These are phyloP conservation scores for Brachypterus glaber DNA, from an alignment of 2,888 invertebrate genomes.

Conservation along the genomic window DNA sequence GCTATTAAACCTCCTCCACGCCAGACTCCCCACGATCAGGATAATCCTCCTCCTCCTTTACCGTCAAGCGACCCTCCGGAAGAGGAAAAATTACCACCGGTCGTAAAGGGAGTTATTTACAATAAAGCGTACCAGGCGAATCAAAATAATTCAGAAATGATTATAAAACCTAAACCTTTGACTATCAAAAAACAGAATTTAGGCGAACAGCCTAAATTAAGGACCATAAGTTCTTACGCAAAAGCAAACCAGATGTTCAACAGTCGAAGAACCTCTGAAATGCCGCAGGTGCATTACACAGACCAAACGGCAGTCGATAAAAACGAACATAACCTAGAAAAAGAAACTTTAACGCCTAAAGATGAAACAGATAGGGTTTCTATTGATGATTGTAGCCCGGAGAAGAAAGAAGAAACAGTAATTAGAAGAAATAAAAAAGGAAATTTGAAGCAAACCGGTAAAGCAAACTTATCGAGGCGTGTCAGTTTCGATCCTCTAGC, in stretches of 20 bases:
- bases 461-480: conserved; percentile 62
- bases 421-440: conserved; percentile 69
- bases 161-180: conserved; percentile 73
- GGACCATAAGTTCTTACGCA: conserved; percentile 43
- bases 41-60: conserved; percentile 43
- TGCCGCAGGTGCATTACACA: conserved; percentile 71
- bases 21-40: conserved; percentile 35
- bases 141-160: conserved; percentile 26
- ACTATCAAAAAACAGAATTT: conserved; percentile 77
- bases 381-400: conserved; percentile 20
- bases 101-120: conserved; percentile 2
- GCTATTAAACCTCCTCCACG: conserved; percentile 52
- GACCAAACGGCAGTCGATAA: conserved; percentile 42
- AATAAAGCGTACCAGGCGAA: not conserved
- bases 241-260: conserved; percentile 56
- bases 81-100: conserved; percentile 22
- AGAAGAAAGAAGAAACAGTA: conserved; percentile 33
- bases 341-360: conserved; percentile 16
- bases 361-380: conserved; percentile 29
- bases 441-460: conserved; percentile 63
- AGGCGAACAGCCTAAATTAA: conserved; percentile 68
- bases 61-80: conserved; percentile 34
- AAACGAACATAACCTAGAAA: conserved; percentile 4
- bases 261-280: conserved; percentile 71
- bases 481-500: conserved; percentile 98